Evolutionary conservation across 2,113 vertebrate genomes (phyloP), one percentile per base, ranked within the genome.

Genomic region (Phoxinus phoxinus): DNA sequence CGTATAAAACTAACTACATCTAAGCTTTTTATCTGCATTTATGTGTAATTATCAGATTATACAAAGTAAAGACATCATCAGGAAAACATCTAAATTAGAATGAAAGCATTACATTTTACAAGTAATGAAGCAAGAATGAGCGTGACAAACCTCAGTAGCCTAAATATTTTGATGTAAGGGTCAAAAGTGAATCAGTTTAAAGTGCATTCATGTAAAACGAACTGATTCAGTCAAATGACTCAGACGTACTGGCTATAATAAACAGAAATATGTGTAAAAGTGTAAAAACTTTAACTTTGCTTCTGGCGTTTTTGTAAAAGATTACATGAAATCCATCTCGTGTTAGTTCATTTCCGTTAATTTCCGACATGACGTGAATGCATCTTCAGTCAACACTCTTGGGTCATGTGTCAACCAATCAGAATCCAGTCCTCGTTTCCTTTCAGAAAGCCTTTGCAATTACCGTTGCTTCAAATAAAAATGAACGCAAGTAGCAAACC

Each of bases 381-480:
- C 44, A 51, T 48, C 69, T 23, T 71, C 37, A 75, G 44, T 75
- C 23, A 10, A 75, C 15, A 30, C 46, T 27, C 23, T 76, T 30
- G 25, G 3, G 53, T 5, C 44, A 11, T 27, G 25, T 9, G 25
- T 51, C 46, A 27, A 30, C 73, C 73, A 75, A 41, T 79, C 32
- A 79, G 53, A 80, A 25, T 80, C 32, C 41, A 44, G 32, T 15
- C 3, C 74, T 76, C 17, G 0, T 76, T 76, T 76, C 48, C 74
- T 53, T 30, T 56, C 25, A 76, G 46, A 76, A 0, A 30, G 27
- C 17, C 74, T 76, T 30, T 32, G 48, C 17, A 76, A 53, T 76
- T 32, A 76, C 7, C 44, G 27, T 30, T 19, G 17, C n/a, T 5
- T 46, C 37, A 81, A 12, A 81, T 74, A 76, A 76, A 76, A 76